Evolutionary conservation across 2,113 vertebrate species (phyloP).

Genomic region (Naja naja): DNA sequence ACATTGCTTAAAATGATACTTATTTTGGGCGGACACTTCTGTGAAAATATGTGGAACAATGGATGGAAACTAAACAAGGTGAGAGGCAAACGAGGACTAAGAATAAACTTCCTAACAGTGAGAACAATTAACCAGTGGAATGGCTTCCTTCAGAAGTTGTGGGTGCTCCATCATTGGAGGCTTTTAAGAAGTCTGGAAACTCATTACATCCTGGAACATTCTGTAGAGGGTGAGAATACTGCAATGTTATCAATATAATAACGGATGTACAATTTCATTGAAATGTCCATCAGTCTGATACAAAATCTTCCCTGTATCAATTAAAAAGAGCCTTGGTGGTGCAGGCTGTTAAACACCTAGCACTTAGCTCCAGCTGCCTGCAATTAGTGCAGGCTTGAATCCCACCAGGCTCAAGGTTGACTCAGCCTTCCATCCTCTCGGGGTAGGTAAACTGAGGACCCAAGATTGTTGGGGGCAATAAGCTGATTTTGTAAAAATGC

Average conservation of each 20-base stretch:
- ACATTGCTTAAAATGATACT: not conserved
- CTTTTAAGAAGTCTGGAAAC: not conserved
- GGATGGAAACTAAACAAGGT: not conserved
- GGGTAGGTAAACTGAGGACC: no score
- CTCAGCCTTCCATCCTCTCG: no score
- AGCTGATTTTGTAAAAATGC: no score
- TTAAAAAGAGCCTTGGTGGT: no score
- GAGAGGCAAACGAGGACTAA: not conserved
- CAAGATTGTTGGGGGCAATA: no score
- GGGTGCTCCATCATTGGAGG: no score
- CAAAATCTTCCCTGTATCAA: not conserved
- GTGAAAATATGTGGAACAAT: not conserved
- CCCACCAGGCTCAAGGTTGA: no score
- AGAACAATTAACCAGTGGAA: not conserved
- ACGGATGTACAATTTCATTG: not conserved
- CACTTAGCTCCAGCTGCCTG: no score
- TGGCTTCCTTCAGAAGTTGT: not conserved
- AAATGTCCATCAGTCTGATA: not conserved
- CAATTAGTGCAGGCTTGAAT: no score
- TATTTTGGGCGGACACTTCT: not conserved
- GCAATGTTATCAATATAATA: not conserved
- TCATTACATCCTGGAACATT: not conserved
- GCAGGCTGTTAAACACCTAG: no score
- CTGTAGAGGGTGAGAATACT: not conserved
- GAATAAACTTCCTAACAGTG: not conserved